A percentile compares a stretch with the other conserved stretches of the same genome.
Evolutionary conservation across 1,140 invertebrate species (phyloP).

Genomic region (Gonatopus flavifemur): DNA sequence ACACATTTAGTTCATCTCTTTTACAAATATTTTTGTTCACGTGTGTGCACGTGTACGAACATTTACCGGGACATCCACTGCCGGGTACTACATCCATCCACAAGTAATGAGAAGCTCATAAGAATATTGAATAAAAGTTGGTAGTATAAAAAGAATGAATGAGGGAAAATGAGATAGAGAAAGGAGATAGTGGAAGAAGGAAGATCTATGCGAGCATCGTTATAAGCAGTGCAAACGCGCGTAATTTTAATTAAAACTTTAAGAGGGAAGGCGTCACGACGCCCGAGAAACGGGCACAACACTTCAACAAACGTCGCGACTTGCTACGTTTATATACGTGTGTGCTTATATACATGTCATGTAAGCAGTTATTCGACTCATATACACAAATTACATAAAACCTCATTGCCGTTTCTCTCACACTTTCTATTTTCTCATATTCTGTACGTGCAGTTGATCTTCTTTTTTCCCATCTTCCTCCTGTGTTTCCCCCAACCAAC

Average conservation of each 20-base stretch:
- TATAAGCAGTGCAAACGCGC: constrained; percentile 45
- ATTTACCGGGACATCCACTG: too few relatives aligned
- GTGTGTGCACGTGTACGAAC: constrained; percentile 12
- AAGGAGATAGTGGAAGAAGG: background rate
- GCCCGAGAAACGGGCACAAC: constrained; percentile 30
- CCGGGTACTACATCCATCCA: constrained; percentile 22
- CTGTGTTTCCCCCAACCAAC: background rate
- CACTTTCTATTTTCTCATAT: constrained; percentile 3
- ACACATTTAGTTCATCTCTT: too few relatives aligned
- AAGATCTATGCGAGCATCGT: constrained; percentile 27
- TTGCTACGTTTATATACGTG: too few relatives aligned
- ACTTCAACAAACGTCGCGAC: constrained; percentile 20
- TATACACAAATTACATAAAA: constrained; percentile 54
- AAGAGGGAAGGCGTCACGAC: constrained; percentile 46
- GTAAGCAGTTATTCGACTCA: constrained; percentile 52
- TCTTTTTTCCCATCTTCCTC: constrained; percentile 1
- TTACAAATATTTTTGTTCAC: too few relatives aligned
- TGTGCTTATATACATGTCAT: constrained; percentile 41
- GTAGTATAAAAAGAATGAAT: constrained; percentile 11
- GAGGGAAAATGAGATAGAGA: constrained; percentile 2
- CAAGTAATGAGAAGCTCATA: constrained; percentile 54
- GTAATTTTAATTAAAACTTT: constrained; percentile 58
- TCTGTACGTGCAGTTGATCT: background rate
- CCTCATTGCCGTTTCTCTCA: constrained; percentile 21
- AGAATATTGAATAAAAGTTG: constrained; percentile 45